Evolutionary conservation across 2,113 vertebrate species (phyloP), one percentile per base, ranked within the genome.

Genomic region (Semnopithecus entellus): DNA sequence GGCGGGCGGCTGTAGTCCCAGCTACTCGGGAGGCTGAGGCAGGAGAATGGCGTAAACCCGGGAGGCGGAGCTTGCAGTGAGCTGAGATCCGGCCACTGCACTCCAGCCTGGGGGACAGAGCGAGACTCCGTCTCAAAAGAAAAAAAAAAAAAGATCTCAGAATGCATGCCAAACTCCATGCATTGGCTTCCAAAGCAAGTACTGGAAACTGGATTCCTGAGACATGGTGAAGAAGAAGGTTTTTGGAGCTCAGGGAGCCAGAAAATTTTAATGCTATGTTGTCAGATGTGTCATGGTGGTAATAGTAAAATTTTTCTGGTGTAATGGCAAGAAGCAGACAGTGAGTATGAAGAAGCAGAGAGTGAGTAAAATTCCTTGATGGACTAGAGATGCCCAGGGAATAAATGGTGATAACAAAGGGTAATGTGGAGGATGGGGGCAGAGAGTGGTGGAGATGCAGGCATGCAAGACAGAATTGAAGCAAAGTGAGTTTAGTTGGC

Each of bases 221-320:
- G 25, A 5, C 38, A 6, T 2, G 0, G 6, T 25, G 2, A 89
- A 40, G 3, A 6, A 0, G 5, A 57, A 81, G 32, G 1, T 82
- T 50, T 90, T 79, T 32, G 35, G 38, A 40, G 66, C 73, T 91
- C 17, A 38, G 35, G 18, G 20, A 94, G 23, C 5, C 12, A 45
- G 50, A 38, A 95, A n/a, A 14, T 79, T 52, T 3, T 88, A 68
- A 17, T 25, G 17, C 48, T 80, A 17, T 45, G 5, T 6, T 35
- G 5, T 55, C n/a, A 8, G 23, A 20, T 52, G 45, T 52, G 14
- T 57, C 14, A 8, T 40, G 18, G 16, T 45, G 11, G n/a, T n/a
- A 12, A 11, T 5, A 32, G 43, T 79, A 20, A 64, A 80, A 59
- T 27, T 61, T 70, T 84, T 55, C 55, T 25, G 23, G 32, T 12